phyloP scores from a whole-genome alignment of 2,888 invertebrate species.

The Chesias legatella region DNA sequence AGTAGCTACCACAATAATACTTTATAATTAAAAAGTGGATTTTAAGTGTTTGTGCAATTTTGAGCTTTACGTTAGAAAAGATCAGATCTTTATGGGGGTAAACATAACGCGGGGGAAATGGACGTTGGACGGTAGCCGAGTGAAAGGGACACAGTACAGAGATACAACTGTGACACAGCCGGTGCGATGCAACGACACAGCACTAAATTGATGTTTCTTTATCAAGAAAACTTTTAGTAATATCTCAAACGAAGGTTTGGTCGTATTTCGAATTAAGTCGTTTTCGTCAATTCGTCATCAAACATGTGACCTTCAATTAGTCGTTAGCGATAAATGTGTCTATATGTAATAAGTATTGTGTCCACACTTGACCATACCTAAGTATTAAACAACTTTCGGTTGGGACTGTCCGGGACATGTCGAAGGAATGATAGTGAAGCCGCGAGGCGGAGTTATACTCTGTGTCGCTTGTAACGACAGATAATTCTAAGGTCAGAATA shows the following conservation, averaged over 20 bases:
- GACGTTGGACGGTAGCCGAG: slow-evolving; percentile 67
- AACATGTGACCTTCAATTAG: too few relatives aligned
- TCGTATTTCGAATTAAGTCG: background rate
- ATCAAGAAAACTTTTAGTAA: background rate
- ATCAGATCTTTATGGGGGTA: slow-evolving; percentile 50
- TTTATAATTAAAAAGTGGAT: slow-evolving; percentile 35
- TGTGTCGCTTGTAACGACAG: too few relatives aligned
- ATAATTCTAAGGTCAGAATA: too few relatives aligned
- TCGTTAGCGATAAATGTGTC: too few relatives aligned
- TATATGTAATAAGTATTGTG: too few relatives aligned
- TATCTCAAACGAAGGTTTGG: background rate
- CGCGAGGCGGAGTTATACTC: too few relatives aligned
- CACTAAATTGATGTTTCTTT: background rate
- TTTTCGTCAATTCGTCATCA: too few relatives aligned
- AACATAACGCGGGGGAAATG: slow-evolving; percentile 41
- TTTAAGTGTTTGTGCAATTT: slow-evolving; percentile 42
- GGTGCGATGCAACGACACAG: background rate
- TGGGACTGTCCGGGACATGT: too few relatives aligned
- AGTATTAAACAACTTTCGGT: too few relatives aligned
- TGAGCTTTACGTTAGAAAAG: slow-evolving; percentile 36
- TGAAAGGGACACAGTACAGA: slow-evolving; percentile 37
- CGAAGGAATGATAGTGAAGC: too few relatives aligned
- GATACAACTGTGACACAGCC: slow-evolving; percentile 23
- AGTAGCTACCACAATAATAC: slow-evolving; percentile 63
- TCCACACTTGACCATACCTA: too few relatives aligned